These are phyloP conservation scores for Myrmophylax atrothorax DNA, from an alignment of 2,113 vertebrate genomes.

Conservation along the genomic window DNA sequence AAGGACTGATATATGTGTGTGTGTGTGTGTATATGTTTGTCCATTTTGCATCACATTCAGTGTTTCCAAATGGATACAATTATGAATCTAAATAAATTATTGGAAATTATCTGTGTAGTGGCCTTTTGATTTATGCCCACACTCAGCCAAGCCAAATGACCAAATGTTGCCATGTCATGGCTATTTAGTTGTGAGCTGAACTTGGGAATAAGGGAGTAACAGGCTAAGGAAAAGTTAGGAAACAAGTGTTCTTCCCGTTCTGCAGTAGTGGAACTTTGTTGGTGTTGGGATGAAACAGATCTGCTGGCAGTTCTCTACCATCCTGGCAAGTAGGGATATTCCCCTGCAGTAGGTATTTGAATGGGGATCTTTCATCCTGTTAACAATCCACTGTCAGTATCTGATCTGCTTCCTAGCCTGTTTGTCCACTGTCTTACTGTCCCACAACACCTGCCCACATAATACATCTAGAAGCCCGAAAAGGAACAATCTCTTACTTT, in stretches of 20 bases:
- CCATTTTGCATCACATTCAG: background rate
- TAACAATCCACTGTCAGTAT: background rate
- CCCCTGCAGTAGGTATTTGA: background rate
- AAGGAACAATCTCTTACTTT: background rate
- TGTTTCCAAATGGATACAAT: slow-evolving; percentile 24
- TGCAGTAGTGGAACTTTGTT: background rate
- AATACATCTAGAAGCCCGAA: background rate
- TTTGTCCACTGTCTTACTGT: background rate
- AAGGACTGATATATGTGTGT: background rate
- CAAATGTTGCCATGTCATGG: background rate
- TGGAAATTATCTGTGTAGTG: background rate
- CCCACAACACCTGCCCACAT: background rate
- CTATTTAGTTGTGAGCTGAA: background rate
- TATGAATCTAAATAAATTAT: slow-evolving; percentile 42
- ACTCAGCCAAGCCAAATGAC: background rate
- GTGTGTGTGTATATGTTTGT: background rate
- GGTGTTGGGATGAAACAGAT: background rate
- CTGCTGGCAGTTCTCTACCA: background rate
- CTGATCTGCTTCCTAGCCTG: background rate
- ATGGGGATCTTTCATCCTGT: background rate
- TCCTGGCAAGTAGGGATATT: background rate
- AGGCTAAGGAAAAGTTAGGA: background rate
- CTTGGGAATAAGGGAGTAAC: background rate
- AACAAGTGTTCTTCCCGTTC: background rate
- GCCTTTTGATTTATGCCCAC: background rate